Conservation (phyloP, 2,797 vertebrate genomes). For the Molossus molossus region DNA sequence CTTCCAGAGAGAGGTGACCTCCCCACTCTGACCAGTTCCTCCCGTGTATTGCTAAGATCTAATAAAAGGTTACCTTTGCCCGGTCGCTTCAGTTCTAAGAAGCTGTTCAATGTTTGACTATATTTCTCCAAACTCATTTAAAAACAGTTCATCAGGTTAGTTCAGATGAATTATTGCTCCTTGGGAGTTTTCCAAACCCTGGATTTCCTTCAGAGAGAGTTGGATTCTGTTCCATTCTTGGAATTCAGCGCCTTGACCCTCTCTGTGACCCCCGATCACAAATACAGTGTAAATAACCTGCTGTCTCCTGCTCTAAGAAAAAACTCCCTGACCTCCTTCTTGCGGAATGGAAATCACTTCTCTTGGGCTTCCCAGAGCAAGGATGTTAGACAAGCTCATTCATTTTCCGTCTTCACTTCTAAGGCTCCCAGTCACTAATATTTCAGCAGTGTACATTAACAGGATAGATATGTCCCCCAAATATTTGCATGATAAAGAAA, state of each 20-base stretch:
- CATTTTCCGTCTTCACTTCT: not conserved
- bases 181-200: constrained; percentile 82
- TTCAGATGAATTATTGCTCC: constrained; percentile 85
- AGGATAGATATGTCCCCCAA: not conserved
- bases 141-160: constrained; percentile 87
- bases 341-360: not conserved
- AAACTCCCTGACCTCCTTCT: not conserved
- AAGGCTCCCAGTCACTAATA: not conserved
- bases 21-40: not conserved
- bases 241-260: constrained; percentile 63
- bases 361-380: not conserved
- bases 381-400: fast-evolving
- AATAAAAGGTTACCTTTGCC: constrained; percentile 79
- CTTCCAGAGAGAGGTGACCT: not conserved
- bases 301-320: not conserved
- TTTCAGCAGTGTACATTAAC: not conserved
- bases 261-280: constrained; percentile 51
- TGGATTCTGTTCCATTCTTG: constrained; percentile 72
- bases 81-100: constrained; percentile 78
- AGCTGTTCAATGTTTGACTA: constrained; percentile 83
- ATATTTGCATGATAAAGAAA: not conserved
- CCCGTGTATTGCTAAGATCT: not conserved
- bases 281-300: constrained; percentile 47
- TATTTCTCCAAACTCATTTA: constrained; percentile 81
- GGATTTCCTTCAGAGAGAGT: constrained; percentile 77